phyloP scores from a whole-genome alignment of 2,888 invertebrate genomes.

The Himalopsyche tibetana region DNA sequence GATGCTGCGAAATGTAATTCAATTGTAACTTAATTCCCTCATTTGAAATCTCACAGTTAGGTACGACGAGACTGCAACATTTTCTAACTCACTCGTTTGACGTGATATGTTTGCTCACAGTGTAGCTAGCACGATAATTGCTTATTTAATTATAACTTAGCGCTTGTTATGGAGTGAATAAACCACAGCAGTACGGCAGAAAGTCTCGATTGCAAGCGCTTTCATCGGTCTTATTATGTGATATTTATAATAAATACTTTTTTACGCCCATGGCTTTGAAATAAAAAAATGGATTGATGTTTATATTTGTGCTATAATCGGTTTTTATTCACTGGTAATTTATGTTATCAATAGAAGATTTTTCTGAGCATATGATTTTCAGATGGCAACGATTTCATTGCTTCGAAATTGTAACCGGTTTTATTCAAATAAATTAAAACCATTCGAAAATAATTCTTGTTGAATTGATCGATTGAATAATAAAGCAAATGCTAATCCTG shows the following conservation, averaged over 20 bases:
- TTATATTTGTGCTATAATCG: too few relatives aligned
- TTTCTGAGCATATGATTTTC: too few relatives aligned
- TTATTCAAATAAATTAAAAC: too few relatives aligned
- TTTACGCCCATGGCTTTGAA: background rate
- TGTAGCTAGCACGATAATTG: constrained; percentile 14
- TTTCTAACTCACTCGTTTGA: constrained; percentile 1
- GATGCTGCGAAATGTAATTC: background rate
- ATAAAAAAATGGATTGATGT: background rate
- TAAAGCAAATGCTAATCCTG: constrained; percentile 42
- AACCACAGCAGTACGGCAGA: background rate
- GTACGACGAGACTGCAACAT: background rate
- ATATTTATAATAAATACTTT: background rate
- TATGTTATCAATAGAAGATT: too few relatives aligned
- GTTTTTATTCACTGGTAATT: too few relatives aligned
- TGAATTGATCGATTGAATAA: constrained; percentile 35
- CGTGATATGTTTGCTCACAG: constrained; percentile 26
- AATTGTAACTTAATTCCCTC: background rate
- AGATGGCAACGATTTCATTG: too few relatives aligned
- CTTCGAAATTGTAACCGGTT: too few relatives aligned
- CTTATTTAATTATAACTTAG: constrained; percentile 38
- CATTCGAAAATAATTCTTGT: constrained; percentile 8
- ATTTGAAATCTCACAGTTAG: background rate
- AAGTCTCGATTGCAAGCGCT: background rate
- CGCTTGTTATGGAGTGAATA: background rate
- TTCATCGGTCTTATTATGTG: background rate